phyloP scores from a whole-genome alignment of 2,797 vertebrate species.

The Gallinago stenura region DNA sequence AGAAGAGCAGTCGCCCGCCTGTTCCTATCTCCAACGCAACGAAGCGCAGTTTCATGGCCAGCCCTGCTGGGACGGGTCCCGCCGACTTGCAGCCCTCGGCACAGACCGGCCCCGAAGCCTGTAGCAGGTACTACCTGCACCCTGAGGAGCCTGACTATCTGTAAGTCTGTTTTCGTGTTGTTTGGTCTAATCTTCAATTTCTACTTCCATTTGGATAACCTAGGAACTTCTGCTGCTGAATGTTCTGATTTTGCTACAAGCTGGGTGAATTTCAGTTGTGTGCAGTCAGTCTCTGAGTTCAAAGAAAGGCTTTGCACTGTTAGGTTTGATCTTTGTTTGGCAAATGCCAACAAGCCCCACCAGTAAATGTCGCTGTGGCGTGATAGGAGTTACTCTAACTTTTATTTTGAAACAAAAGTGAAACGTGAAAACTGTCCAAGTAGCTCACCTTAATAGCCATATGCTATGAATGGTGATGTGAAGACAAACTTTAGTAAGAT shows the following conservation, averaged over 20 bases:
- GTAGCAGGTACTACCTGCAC: constrained; percentile 88
- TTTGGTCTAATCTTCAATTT: rapidly evolving
- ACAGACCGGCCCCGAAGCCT: constrained; percentile 77
- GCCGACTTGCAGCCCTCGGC: constrained; percentile 76
- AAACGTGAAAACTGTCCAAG: background rate
- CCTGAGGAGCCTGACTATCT: constrained; percentile 86
- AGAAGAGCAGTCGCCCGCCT: constrained; percentile 85
- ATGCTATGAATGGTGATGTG: background rate
- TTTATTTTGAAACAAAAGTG: background rate
- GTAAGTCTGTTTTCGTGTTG: constrained; percentile 79
- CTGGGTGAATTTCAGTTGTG: background rate
- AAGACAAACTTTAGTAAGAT: background rate
- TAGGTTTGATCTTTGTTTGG: background rate
- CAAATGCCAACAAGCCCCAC: background rate
- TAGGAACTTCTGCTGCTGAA: background rate
- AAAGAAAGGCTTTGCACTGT: background rate
- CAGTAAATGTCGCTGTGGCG: background rate
- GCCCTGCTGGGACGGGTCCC: constrained; percentile 57
- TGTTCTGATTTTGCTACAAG: background rate
- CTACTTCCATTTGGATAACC: background rate
- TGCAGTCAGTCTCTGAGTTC: background rate
- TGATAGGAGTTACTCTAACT: background rate
- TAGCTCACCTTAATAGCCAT: background rate
- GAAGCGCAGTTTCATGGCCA: constrained; percentile 88
- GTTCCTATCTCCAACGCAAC: constrained; percentile 88